Evolutionary conservation across 2,113 vertebrate species (phyloP).

Genomic region (Odocoileus virginianus): DNA sequence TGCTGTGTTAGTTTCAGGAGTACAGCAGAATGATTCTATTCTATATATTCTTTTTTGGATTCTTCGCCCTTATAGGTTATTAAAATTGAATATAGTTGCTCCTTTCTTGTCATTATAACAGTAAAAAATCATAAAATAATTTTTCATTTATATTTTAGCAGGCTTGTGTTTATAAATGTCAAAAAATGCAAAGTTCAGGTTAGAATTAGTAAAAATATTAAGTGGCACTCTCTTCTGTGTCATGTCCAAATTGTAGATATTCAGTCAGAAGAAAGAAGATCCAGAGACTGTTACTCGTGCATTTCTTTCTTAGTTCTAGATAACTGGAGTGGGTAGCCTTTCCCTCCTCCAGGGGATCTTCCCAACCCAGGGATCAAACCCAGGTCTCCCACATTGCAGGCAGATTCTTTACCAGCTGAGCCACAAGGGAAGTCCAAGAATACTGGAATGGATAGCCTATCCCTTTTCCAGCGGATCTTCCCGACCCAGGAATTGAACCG

Average conservation of each 20-base stretch:
- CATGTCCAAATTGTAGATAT: accelerated
- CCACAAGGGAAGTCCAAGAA: neutral
- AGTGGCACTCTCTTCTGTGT: neutral
- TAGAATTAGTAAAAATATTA: neutral
- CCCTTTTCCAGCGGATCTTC: neutral
- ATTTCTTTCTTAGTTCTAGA: neutral
- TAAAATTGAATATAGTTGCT: neutral
- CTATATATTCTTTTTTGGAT: too few relatives aligned
- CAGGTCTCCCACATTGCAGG: neutral
- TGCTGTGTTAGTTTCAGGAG: neutral
- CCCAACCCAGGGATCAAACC: neutral
- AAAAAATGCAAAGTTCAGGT: neutral
- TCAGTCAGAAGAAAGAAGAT: neutral
- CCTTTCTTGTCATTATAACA: neutral
- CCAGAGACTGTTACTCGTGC: accelerated
- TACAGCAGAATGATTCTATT: neutral
- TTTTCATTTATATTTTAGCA: neutral
- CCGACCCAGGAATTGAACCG: neutral
- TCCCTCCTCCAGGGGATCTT: neutral
- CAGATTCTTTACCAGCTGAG: neutral
- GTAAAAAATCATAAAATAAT: neutral
- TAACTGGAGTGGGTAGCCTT: neutral
- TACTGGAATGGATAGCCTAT: neutral
- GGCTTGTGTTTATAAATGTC: neutral
- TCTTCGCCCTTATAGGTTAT: neutral